Evolutionary conservation across 2,797 vertebrate species (phyloP), one percentile per base, ranked within the genome.

Genomic region (Perodicticus potto): DNA sequence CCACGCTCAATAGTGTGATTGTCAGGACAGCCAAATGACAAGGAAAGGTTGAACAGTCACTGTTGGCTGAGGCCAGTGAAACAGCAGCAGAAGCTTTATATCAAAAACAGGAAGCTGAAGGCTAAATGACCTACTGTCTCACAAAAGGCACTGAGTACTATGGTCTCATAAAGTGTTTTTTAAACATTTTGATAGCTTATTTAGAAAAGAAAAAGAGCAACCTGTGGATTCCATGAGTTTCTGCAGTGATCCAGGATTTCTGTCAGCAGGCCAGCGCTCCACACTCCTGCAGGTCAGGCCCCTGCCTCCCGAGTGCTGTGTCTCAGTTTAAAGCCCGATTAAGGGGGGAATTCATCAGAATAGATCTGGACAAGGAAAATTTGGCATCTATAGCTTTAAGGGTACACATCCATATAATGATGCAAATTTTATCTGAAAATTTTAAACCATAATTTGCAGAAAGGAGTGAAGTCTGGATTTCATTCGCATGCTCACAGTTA

Each of bases 1-100:
- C 90, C 90, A 49, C 37, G 92, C 95, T 86, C 29, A 84, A 86
- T 45, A 97, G 90, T 90, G 94, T 98, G 99, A 99, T 98, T 99
- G 99, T 99, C 99, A 96, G 94, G 95, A 98, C 94, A 98, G 95
- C 97, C 23, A 78, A 78, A 67, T 37, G 63, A 40, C 77, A 37
- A 9, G 89, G 92, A 45, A 80, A 90, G 78, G 19, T 83, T n/a
- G 53, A 43, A 63, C 82, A 69, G 34, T 43, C 92, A 73, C 55
- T 43, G 67, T 16, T 27, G 70, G 94, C 76, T n/a, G 70, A 89
- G 23, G 88, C 93, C 95, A 77, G 72, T 25, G 65, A 91, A 53
- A 61, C 1, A 65, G 53, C 88, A 73, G 40, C 40, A 40, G 93
- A 67, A 72, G 40, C 61, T 59, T 34, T 77, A 53, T 57, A 34